These are phyloP conservation scores for Lycia hirtaria DNA, from an alignment of 2,888 invertebrate genomes.

Conservation along the genomic window DNA sequence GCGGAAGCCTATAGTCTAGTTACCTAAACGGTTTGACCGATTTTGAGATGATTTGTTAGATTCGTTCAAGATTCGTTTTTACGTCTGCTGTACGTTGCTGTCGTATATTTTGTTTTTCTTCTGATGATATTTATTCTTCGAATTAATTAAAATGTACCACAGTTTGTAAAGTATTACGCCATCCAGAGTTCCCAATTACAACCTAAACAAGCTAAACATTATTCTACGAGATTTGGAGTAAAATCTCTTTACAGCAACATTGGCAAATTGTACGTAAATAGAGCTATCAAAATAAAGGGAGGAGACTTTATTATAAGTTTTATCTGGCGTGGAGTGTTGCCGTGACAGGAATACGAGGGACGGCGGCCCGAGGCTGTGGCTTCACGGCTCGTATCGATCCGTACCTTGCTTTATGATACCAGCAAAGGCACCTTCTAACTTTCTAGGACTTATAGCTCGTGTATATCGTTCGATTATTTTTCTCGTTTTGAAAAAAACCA, in stretches of 20 bases:
- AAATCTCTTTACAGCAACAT: slow-evolving; percentile 12
- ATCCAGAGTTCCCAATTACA: slow-evolving; percentile 23
- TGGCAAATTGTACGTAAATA: slow-evolving; percentile 48
- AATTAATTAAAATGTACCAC: neutral
- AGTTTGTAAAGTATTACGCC: neutral
- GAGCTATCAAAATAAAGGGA: slow-evolving; percentile 48
- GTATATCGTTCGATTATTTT: too few relatives aligned
- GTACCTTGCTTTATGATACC: slow-evolving; percentile 22
- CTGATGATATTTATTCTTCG: too few relatives aligned
- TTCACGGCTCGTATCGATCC: slow-evolving; percentile 25
- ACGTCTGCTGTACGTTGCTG: too few relatives aligned
- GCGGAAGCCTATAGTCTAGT: too few relatives aligned
- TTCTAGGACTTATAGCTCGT: neutral
- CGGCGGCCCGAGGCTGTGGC: slow-evolving; percentile 23
- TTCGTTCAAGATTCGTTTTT: too few relatives aligned
- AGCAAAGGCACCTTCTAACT: neutral
- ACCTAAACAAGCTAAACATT: slow-evolving; percentile 12
- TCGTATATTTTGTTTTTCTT: too few relatives aligned
- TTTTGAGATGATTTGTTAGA: too few relatives aligned
- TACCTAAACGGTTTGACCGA: too few relatives aligned
- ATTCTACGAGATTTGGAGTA: slow-evolving; percentile 14
- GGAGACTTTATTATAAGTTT: slow-evolving; percentile 53
- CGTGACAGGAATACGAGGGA: slow-evolving; percentile 46
- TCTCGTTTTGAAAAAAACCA: too few relatives aligned
- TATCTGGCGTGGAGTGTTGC: slow-evolving; percentile 49